Evolutionary conservation across 2,113 vertebrate genomes (phyloP), one percentile per base, ranked within the genome.

Genomic region (Donacobius atricapilla): DNA sequence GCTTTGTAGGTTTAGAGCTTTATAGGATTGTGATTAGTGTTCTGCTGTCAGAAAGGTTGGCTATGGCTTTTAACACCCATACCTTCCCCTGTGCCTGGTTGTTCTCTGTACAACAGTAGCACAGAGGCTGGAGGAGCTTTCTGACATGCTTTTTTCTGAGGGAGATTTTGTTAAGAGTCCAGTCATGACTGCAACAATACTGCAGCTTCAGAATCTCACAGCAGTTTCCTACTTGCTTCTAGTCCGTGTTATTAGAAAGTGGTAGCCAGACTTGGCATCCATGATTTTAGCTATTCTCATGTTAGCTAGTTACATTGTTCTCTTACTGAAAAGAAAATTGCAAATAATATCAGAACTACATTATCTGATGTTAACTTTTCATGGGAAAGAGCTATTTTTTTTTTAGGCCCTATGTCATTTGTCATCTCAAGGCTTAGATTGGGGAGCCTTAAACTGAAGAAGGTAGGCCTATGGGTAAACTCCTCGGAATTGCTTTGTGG

Each of bases 361-460:
- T 97, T 76, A 91, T 93, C 90, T 97, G 92, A 97, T 97, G 90
- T 91, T 95, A 96, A 97, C 85, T 96, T 97, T 94, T 96, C 95
- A 94, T 97, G 95, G 92, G 95, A 96, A 96, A 96, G 94, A 96
- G 96, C 94, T 97, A 94, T 95, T 97, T 95, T 95, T 94, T 94
- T 94, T 97, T 95, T 95, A 95, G 95, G 94, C 95, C 94, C 85
- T 90, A 93, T 95, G 96, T 93, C 95, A 95, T 96, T 96, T 96
- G 96, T 95, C 94, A 95, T 93, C 96, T 94, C 94, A 97, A 97
- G 96, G 95, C 94, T 95, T 97, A 97, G 92, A 97, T 97, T 96
- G 94, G 94, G 92, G 85, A 96, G 71, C 95, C 90, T 97, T 97
- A 91, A 97, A 79, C 94, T 91, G 94, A 97, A 96, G 92, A 96